phyloP scores from a whole-genome alignment of 2,888 invertebrate genomes.

The Pollenia griseotomentosa region DNA sequence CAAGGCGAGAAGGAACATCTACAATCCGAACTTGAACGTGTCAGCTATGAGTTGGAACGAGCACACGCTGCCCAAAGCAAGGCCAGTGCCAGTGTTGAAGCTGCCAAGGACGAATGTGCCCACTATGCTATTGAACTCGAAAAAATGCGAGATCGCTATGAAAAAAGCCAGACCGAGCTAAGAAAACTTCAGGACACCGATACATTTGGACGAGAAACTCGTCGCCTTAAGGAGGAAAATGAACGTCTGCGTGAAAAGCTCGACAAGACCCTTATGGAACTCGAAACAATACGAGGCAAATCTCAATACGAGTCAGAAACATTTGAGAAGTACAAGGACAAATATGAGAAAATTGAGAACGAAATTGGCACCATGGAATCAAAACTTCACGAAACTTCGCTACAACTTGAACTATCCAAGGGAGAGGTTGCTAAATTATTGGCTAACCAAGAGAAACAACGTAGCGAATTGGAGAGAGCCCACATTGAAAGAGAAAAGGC shows the following conservation, averaged over 20 bases:
- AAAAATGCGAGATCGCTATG: constrained; percentile 95
- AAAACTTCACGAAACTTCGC: constrained; percentile 91
- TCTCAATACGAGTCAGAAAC: constrained; percentile 91
- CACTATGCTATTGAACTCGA: constrained; percentile 94
- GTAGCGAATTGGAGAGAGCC: constrained; percentile 91
- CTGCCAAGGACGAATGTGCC: constrained; percentile 95
- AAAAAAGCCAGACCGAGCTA: constrained; percentile 92
- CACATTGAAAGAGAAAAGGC: constrained; percentile 95
- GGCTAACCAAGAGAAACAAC: constrained; percentile 91
- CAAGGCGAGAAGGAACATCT: constrained; percentile 94
- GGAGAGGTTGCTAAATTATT: constrained; percentile 91
- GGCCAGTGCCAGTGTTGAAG: constrained; percentile 93
- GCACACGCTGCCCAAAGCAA: constrained; percentile 94
- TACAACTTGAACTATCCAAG: constrained; percentile 92
- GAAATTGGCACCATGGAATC: constrained; percentile 91
- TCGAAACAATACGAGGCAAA: constrained; percentile 92
- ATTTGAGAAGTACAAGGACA: constrained; percentile 90
- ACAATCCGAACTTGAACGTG: constrained; percentile 92
- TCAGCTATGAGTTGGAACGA: constrained; percentile 94
- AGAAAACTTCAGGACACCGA: constrained; percentile 93
- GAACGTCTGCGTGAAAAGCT: constrained; percentile 91
- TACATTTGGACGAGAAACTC: constrained; percentile 91
- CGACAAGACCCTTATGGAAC: constrained; percentile 91
- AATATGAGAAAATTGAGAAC: constrained; percentile 89
- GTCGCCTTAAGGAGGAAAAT: constrained; percentile 91